Evolutionary conservation across 1,140 invertebrate genomes (phyloP).

Genomic region (Drosophila baimaii): DNA sequence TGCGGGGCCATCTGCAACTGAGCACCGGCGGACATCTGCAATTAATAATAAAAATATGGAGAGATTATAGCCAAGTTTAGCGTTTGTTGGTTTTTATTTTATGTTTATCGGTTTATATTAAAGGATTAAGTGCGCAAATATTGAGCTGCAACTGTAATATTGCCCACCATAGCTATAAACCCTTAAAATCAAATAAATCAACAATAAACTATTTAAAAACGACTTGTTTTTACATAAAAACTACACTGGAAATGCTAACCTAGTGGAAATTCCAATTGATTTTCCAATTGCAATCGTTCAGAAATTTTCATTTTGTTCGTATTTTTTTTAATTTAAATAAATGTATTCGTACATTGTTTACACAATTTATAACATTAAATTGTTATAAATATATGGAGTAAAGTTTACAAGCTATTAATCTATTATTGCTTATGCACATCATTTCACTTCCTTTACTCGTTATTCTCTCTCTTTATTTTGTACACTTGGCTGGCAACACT

Average conservation of each 20-base stretch:
- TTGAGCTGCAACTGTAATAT: not conserved
- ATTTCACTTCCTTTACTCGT: not conserved
- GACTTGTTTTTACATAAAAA: not conserved
- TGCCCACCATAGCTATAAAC: too few relatives aligned
- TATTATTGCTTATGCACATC: not conserved
- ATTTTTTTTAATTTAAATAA: not conserved
- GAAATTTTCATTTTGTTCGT: too few relatives aligned
- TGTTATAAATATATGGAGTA: too few relatives aligned
- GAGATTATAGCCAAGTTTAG: not conserved
- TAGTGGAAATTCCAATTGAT: not conserved
- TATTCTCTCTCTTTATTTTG: not conserved
- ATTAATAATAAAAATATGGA: slow-evolving; percentile 60
- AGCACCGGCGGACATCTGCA: slow-evolving; percentile 96
- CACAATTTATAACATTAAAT: not conserved
- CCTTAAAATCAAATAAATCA: too few relatives aligned
- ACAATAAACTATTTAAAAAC: not conserved
- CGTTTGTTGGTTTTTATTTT: not conserved
- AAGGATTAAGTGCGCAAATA: too few relatives aligned
- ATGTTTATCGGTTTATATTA: not conserved
- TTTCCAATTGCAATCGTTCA: not conserved
- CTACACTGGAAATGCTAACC: too few relatives aligned
- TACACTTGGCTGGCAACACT: slow-evolving; percentile 48
- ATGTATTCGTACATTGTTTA: not conserved
- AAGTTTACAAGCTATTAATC: not conserved
- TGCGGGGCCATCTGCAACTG: slow-evolving; percentile 97